Base-by-base conservation (phyloP, 2,888 invertebrate genomes). In the Drosophila fungiperda region DNA sequence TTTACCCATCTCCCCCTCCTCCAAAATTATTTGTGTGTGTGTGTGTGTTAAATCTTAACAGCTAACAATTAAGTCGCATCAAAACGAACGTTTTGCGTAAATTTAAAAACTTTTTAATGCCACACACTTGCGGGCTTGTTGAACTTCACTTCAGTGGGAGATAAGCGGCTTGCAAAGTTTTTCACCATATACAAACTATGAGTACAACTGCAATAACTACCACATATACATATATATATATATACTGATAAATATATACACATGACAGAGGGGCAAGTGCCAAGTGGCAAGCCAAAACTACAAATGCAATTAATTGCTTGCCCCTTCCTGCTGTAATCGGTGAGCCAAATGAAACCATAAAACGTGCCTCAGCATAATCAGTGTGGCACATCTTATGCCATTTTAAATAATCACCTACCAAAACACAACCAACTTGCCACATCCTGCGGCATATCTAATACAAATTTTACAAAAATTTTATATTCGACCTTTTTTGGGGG, bases 51-150 rank as follows among this genome's bases (percentile, higher is more conserved):
- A 88, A 82, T 83, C 89, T 87, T 89, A 74, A 83, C 89, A 83
- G 87, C 85, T 71, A 87, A 85, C 85, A 85, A 85, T 85, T 85
- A 85, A 85, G 85, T 89, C 87, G 87, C 84, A 87, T 64, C 76
- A 82, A 87, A 88, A 83, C 85, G 73, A 85, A 85, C 82, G 76
- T 76, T 88, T 87, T 76, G 77, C 81, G 83, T 85, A 85, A 82
- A 82, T 86, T 86, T 84, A 75, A 86, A 83, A 85, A 85, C 54
- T 89, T 85, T 85, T 85, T 87, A 85, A 89, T 89, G 82, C 85
- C 85, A 81, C 84, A 78, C 78, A 85, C 85, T 85, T 85, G 85
- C 87, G 85, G 85, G 85, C 89, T 82, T 85, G 87, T 87, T 76
- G 57, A 88, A 85, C 87, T 85, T 83, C 78, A 55, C 70, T 83